Evolutionary conservation across 2,888 invertebrate species (phyloP).

Genomic region (Xylocampa areola): DNA sequence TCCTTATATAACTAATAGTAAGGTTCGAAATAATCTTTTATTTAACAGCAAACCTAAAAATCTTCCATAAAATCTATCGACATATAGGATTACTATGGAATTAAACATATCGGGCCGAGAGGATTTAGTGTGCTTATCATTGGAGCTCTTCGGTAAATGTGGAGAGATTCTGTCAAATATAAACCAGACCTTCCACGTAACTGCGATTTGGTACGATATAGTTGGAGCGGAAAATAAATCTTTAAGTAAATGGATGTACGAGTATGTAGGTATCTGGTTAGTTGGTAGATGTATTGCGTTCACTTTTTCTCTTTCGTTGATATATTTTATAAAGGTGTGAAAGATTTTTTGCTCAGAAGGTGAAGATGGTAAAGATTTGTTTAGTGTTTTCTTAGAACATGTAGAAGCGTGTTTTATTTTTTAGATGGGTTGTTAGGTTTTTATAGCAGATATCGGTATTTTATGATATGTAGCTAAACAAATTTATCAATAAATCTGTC

Average conservation of each 20-base stretch:
- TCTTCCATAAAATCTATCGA: slow-evolving; percentile 37
- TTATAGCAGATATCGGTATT: no score
- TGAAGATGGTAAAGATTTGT: no score
- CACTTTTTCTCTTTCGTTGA: not conserved
- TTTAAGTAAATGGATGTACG: slow-evolving; percentile 26
- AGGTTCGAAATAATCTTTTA: slow-evolving; percentile 4
- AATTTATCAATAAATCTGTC: no score
- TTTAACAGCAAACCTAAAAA: slow-evolving; percentile 22
- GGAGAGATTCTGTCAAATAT: slow-evolving; percentile 57
- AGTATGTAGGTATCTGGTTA: slow-evolving; percentile 3
- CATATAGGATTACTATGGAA: slow-evolving; percentile 49
- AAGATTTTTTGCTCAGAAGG: not conserved
- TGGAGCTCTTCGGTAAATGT: slow-evolving; percentile 53
- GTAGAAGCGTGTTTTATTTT: no score
- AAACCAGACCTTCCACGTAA: slow-evolving; percentile 37
- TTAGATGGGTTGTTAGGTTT: no score
- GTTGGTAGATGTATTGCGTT: slow-evolving; percentile 14
- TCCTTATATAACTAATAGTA: no score
- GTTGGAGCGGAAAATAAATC: slow-evolving; percentile 35
- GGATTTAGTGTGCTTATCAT: slow-evolving; percentile 57
- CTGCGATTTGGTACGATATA: slow-evolving; percentile 43
- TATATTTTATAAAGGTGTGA: not conserved
- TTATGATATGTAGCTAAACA: no score
- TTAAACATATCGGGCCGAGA: slow-evolving; percentile 46
- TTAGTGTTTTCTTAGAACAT: no score